A percentile compares a stretch with the other conserved stretches of the same genome.
These are phyloP conservation scores for Colletes gigas DNA, from an alignment of 1,140 invertebrate genomes.

Conservation along the genomic window DNA sequence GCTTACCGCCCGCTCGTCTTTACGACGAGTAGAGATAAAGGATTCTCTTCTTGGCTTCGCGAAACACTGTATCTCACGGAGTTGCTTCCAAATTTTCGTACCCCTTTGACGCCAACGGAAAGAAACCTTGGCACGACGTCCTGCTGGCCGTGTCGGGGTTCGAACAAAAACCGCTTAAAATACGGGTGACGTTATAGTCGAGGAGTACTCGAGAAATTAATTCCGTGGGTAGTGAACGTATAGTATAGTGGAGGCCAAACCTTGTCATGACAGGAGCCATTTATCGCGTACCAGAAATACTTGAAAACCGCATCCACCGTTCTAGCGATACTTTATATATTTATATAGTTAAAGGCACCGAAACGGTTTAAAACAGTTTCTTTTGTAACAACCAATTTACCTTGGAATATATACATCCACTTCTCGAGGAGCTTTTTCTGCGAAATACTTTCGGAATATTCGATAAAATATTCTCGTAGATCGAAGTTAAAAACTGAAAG, in stretches of 20 bases:
- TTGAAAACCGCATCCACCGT: too few species aligned
- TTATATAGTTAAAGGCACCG: too few species aligned
- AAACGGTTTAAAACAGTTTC: too few species aligned
- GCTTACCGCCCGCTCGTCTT: slow-evolving; percentile 31
- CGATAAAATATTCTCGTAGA: neutral
- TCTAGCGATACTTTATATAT: too few species aligned
- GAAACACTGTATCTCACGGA: slow-evolving; percentile 38
- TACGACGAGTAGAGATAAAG: slow-evolving; percentile 62
- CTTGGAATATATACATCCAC: neutral
- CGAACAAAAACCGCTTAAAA: slow-evolving; percentile 10
- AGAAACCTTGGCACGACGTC: slow-evolving; percentile 46
- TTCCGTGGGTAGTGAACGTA: neutral
- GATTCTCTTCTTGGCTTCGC: slow-evolving; percentile 45
- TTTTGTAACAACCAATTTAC: too few species aligned
- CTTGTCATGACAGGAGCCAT: too few species aligned
- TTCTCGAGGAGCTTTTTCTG: neutral
- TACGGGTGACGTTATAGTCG: neutral
- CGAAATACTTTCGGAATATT: neutral
- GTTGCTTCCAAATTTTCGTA: slow-evolving; percentile 49
- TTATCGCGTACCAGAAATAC: too few species aligned
- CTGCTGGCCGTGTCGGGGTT: slow-evolving; percentile 18
- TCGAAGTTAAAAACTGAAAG: neutral
- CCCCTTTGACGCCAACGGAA: neutral
- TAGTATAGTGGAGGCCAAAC: too few species aligned
- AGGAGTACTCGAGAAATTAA: neutral